A percentile compares a stretch with the other conserved stretches of the same genome.
These are phyloP conservation scores for Neosilurus hyrtlii DNA, from an alignment of 2,797 vertebrate species.

Conservation along the genomic window DNA sequence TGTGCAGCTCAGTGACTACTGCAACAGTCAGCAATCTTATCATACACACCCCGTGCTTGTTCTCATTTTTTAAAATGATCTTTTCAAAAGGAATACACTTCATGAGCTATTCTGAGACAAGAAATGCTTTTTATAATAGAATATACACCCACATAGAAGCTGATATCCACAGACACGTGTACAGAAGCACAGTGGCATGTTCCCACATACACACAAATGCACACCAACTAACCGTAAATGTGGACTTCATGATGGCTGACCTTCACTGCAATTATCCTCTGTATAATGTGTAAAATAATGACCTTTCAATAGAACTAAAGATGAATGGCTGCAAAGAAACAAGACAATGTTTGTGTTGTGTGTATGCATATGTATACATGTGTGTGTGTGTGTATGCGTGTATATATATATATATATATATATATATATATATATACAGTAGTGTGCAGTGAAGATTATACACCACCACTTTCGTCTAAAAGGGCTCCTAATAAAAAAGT, in stretches of 20 bases:
- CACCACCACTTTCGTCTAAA: no score
- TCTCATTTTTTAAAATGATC: slow-evolving; percentile 9
- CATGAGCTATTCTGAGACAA: neutral
- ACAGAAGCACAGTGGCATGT: neutral
- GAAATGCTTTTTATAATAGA: slow-evolving; percentile 12
- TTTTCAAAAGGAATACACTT: slow-evolving; percentile 14
- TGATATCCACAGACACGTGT: neutral
- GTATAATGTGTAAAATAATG: neutral
- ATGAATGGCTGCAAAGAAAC: neutral
- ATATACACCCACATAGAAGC: slow-evolving; percentile 1
- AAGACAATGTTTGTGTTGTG: neutral
- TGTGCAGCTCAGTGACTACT: slow-evolving; percentile 32
- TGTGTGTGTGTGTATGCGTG: no score
- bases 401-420: no score
- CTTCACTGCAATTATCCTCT: slow-evolving; percentile 21
- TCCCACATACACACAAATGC: neutral
- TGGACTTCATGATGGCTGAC: slow-evolving; percentile 12
- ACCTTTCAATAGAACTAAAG: neutral
- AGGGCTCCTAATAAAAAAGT: no score
- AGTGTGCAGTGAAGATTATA: no score
- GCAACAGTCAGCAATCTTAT: slow-evolving; percentile 35
- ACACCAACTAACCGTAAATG: neutral
- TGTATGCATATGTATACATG: no score
- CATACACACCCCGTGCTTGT: slow-evolving; percentile 4
- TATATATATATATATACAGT: no score